phyloP scores from a whole-genome alignment of 1,140 invertebrate genomes.

The fruit fly (Drosophila melanogaster) region DNA sequence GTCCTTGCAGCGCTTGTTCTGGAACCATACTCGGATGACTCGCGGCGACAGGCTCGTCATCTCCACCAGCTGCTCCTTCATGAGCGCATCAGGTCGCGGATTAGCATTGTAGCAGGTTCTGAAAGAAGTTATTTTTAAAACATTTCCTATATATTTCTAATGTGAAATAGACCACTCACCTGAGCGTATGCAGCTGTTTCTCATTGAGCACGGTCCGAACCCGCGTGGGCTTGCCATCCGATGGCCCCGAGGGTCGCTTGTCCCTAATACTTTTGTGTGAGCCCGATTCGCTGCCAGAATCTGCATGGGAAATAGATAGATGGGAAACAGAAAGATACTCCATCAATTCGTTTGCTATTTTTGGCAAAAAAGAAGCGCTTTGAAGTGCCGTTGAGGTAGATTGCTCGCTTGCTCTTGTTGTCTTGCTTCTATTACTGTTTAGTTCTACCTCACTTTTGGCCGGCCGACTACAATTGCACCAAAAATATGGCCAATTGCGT shows the following conservation, averaged over 20 bases:
- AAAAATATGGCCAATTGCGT: slow-evolving; percentile 41
- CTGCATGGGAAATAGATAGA: slow-evolving; percentile 86
- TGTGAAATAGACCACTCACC: slow-evolving; percentile 84
- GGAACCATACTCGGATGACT: slow-evolving; percentile 99
- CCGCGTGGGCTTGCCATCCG: slow-evolving; percentile 97
- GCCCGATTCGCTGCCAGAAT: slow-evolving; percentile 93
- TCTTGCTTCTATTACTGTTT: slow-evolving; percentile 6
- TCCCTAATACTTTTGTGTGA: slow-evolving; percentile 91
- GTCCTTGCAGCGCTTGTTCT: slow-evolving; percentile 99
- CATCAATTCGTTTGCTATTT: slow-evolving; percentile 43
- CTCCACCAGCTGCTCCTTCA: slow-evolving; percentile 99
- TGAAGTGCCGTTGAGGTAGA: slow-evolving; percentile 55
- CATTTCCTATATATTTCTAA: background rate
- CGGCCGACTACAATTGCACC: slow-evolving; percentile 23
- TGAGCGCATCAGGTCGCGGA: slow-evolving; percentile 98
- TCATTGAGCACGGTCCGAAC: slow-evolving; percentile 99
- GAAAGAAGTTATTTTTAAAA: background rate
- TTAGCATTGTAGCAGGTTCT: slow-evolving; percentile 98
- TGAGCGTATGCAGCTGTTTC: slow-evolving; percentile 98
- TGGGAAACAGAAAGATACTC: slow-evolving; percentile 3
- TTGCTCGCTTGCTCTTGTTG: slow-evolving; percentile 8
- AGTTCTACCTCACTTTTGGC: slow-evolving; percentile 2
- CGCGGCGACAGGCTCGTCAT: slow-evolving; percentile 98
- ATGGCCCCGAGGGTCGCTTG: slow-evolving; percentile 87
- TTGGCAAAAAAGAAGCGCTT: slow-evolving; percentile 38